A percentile compares a stretch with the other conserved stretches of the same genome.
These are phyloP conservation scores for Phrynosoma blainvillii DNA, from an alignment of 2,113 vertebrate species.

Conservation along the genomic window DNA sequence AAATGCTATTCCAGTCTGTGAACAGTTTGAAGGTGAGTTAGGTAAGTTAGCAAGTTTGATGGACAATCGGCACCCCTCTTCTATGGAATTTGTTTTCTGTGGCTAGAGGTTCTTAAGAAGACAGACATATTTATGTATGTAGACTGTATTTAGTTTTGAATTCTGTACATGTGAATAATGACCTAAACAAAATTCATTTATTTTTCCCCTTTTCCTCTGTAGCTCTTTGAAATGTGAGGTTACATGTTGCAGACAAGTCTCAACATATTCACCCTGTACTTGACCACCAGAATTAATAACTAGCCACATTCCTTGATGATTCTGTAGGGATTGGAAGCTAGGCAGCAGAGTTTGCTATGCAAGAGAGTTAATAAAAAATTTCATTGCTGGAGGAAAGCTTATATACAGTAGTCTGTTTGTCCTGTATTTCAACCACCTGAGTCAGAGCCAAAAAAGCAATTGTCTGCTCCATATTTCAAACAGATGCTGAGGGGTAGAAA, in stretches of 20 bases:
- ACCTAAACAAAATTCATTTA: conserved; percentile 70
- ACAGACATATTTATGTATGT: conserved; percentile 77
- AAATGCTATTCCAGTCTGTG: conserved; percentile 49
- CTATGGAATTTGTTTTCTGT: conserved; percentile 17
- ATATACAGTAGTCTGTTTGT: conserved; percentile 84
- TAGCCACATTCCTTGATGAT: conserved; percentile 70
- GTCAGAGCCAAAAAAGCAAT: conserved; percentile 82
- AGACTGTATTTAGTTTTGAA: conserved; percentile 77
- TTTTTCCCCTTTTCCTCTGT: conserved; percentile 53
- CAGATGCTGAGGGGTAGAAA: conserved; percentile 87
- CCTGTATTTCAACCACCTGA: conserved; percentile 87
- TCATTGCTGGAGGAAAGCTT: conserved; percentile 80
- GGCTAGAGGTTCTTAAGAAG: conserved; percentile 14
- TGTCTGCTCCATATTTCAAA: conserved; percentile 88
- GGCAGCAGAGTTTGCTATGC: conserved; percentile 67
- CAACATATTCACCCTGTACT: conserved; percentile 55
- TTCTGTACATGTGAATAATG: conserved; percentile 77
- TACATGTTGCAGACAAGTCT: conserved; percentile 64
- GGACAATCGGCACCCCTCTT: conserved; percentile 56
- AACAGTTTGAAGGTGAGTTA: conserved; percentile 54
- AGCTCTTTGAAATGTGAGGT: conserved; percentile 67
- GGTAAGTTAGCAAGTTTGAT: conserved; percentile 52
- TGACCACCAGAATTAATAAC: conserved; percentile 75
- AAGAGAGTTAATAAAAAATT: conserved; percentile 76
- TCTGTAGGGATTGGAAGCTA: conserved; percentile 63